These are phyloP conservation scores for Iselma pallidipennis DNA, from an alignment of 2,888 invertebrate genomes.

Conservation along the genomic window DNA sequence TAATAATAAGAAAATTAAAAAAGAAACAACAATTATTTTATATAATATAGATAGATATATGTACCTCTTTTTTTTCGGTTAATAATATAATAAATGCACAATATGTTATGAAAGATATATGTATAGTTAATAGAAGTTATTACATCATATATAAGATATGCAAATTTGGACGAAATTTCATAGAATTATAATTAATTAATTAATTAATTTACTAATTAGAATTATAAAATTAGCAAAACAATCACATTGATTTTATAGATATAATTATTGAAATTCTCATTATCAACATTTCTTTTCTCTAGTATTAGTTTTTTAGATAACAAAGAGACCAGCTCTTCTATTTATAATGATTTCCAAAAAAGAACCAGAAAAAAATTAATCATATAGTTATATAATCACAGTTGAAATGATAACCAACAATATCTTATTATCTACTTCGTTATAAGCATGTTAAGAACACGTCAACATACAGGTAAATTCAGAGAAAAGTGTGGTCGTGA, in stretches of 20 bases:
- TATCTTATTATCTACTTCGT: not conserved
- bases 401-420: not conserved
- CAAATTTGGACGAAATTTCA: constrained; percentile 26
- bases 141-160: too few species aligned
- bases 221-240: constrained; percentile 3
- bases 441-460: too few species aligned
- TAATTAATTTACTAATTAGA: too few species aligned
- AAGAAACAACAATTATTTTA: too few species aligned
- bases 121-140: too few species aligned
- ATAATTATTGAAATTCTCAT: not conserved
- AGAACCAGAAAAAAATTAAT: too few species aligned
- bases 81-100: too few species aligned
- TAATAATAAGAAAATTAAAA: not conserved
- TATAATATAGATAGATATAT: too few species aligned
- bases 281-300: not conserved
- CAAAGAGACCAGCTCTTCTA: not conserved
- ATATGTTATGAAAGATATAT: too few species aligned
- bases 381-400: not conserved
- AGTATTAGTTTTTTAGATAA: not conserved
- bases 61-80: too few species aligned
- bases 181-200: constrained; percentile 5
- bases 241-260: not conserved
- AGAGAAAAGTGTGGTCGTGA: too few species aligned
- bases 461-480: too few species aligned
- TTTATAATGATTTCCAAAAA: not conserved